Evolutionary conservation across 53 echinoderm and acorn worm genomes (phyloP).

Genomic region (Stichopus horrens): DNA sequence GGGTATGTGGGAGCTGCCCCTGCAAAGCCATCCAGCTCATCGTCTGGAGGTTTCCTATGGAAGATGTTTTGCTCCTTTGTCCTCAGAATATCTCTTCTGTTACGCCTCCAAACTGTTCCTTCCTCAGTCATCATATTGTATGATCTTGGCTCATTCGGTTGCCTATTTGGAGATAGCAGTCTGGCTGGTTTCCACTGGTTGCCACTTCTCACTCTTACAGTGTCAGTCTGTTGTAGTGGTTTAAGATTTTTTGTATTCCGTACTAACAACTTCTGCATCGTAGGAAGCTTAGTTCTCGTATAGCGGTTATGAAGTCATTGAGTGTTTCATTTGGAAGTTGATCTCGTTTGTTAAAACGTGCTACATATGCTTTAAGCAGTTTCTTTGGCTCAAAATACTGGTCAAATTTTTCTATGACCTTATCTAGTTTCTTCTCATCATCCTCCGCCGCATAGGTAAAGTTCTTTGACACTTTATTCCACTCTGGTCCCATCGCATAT

Average conservation of each 20-base stretch:
- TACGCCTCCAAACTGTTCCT: slow-evolving; percentile 34
- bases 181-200: slow-evolving; percentile 45
- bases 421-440: neutral
- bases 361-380: slow-evolving; percentile 26
- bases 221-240: slow-evolving; percentile 5
- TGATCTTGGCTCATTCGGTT: slow-evolving; percentile 18
- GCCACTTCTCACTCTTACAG: slow-evolving; percentile 25
- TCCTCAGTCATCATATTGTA: slow-evolving; percentile 12
- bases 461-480: slow-evolving; percentile 15
- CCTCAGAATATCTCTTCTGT: slow-evolving; percentile 37
- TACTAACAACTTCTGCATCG: neutral
- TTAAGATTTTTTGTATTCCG: neutral
- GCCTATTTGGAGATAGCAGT: slow-evolving; percentile 12
- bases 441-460: neutral
- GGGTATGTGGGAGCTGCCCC: slow-evolving; percentile 21
- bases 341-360: slow-evolving; percentile 18
- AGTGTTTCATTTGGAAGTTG: neutral
- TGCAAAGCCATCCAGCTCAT: slow-evolving; percentile 6
- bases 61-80: slow-evolving; percentile 31
- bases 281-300: slow-evolving; percentile 40
- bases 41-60: slow-evolving; percentile 29
- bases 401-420: slow-evolving; percentile 24
- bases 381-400: slow-evolving; percentile 46
- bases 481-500: slow-evolving; percentile 32
- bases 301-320: slow-evolving; percentile 15